Evolutionary conservation across 2,113 vertebrate genomes (phyloP), one percentile per base, ranked within the genome.

Genomic region (Alces alces): DNA sequence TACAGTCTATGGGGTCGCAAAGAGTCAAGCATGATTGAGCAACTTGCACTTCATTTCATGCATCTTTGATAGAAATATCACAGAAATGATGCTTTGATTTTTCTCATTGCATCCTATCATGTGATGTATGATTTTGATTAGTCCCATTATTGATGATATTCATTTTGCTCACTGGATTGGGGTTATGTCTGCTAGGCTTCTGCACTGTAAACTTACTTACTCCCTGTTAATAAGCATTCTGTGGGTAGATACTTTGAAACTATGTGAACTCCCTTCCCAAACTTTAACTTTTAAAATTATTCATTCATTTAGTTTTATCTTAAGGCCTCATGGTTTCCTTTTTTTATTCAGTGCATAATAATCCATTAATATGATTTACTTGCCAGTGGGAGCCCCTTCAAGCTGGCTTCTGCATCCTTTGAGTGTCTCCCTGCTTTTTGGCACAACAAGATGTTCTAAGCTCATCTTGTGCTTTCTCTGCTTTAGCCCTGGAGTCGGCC

Each of bases 141-240:
- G 60, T 84, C 61, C 52, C 30, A 27, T 95, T 88, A 57, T 61
- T 64, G n/a, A n/a, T 86, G 21, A 91, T 94, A 25, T 43, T 95
- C 78, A 79, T 96, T 96, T 96, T 97, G 73, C 60, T 85, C 47
- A 86, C 15, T 87, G 79, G 79, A 84, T 89, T 90, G 96, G 85
- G 80, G 33, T 85, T 64, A 76, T 93, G 19, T 95, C 73, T 94
- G 19, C 52, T 50, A 83, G 61, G 33, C 39, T 73, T 97, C 58
- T 57, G 45, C 25, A 80, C 88, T 93, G 57, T 96, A 87, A 91
- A 83, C 61, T 73, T 87, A 83, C 57, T 79, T 87, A 83, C 19
- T 96, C 66, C 58, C n/a, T 70, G 0, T 92, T 92, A 95, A 33
- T 94, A 95, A 95, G 25, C 33, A 50, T 88, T 97, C 76, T 91